These are phyloP conservation scores for Carcharodon carcharias DNA, from an alignment of 2,797 vertebrate genomes.

Conservation along the genomic window DNA sequence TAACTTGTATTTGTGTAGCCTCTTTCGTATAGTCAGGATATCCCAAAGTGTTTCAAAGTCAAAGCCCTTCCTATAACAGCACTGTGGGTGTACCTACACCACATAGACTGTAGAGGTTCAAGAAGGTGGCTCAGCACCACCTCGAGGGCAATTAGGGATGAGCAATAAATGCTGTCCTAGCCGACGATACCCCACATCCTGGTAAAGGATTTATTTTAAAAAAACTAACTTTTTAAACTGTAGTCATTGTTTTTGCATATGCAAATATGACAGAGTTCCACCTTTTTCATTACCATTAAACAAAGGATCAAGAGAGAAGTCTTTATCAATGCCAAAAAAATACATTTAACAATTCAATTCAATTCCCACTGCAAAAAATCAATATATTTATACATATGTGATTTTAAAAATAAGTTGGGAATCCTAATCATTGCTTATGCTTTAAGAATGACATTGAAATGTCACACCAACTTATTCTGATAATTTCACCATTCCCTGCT, in stretches of 20 bases:
- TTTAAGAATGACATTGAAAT: not conserved
- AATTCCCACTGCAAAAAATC: not conserved
- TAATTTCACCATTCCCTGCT: not conserved
- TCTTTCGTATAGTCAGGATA: not conserved
- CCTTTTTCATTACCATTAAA: not conserved
- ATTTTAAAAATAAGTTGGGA: not conserved
- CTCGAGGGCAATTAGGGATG: no score
- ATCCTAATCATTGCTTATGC: not conserved
- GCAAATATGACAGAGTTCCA: not conserved
- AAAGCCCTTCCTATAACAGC: no score
- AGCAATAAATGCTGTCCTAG: no score
- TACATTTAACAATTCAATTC: not conserved
- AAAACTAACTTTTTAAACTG: no score
- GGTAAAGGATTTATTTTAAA: no score
- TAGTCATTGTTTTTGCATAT: not conserved
- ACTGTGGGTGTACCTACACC: no score
- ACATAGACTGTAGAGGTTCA: no score
- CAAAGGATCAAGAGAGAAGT: not conserved
- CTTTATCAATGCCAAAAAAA: not conserved
- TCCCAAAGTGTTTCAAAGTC: not conserved
- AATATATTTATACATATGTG: not conserved
- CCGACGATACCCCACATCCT: no score
- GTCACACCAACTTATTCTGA: not conserved
- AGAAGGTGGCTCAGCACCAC: no score
- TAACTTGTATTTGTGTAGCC: not conserved